These are phyloP conservation scores for Didymodactylos carnosus DNA, from an alignment of 2,888 invertebrate genomes.

Conservation along the genomic window DNA sequence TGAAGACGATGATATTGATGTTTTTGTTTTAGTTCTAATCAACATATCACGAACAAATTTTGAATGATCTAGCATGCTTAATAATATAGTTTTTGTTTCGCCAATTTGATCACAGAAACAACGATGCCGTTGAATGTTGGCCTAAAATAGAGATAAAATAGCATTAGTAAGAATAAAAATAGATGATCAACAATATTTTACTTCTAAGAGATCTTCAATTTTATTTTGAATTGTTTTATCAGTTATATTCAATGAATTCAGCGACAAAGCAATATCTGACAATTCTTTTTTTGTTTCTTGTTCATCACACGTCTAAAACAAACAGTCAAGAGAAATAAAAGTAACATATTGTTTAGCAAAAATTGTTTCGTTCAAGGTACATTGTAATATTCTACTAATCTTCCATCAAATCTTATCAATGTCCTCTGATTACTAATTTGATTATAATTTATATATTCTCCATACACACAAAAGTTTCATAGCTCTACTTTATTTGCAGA, in stretches of 20 bases:
- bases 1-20: not conserved
- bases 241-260: not conserved
- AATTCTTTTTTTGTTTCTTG: not conserved
- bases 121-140: not conserved
- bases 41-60: not conserved
- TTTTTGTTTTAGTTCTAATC: not conserved
- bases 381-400: too few species aligned
- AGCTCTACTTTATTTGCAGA: too few species aligned
- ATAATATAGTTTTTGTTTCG: not conserved
- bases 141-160: not conserved
- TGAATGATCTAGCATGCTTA: not conserved
- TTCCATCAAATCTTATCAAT: too few species aligned
- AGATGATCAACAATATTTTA: not conserved
- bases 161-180: not conserved
- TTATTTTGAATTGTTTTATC: not conserved
- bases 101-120: not conserved
- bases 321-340: not conserved
- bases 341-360: too few species aligned
- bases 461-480: too few species aligned
- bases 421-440: too few species aligned
- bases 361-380: too few species aligned
- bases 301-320: not conserved
- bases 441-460: too few species aligned
- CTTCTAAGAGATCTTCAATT: not conserved
- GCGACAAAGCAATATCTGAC: not conserved